A percentile compares a stretch with the other conserved stretches of the same genome.
phyloP scores from a whole-genome alignment of 2,797 vertebrate genomes.

The Sitta carolinensis region DNA sequence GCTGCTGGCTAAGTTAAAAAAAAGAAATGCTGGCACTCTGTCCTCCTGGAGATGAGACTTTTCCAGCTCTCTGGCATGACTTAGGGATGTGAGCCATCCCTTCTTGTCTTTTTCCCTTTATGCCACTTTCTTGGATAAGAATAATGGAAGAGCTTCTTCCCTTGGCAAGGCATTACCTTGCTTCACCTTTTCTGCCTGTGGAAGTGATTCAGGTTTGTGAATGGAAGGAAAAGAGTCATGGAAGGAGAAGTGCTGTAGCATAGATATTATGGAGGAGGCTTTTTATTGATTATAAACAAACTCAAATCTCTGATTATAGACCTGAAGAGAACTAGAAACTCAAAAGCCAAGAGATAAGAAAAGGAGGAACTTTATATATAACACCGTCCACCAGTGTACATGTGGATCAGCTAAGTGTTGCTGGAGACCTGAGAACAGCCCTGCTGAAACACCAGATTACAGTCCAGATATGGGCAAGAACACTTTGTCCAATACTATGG shows the following conservation, averaged over 20 bases:
- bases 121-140: constrained; percentile 1
- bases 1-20: constrained; percentile 33
- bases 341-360: background rate
- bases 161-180: background rate
- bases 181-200: background rate
- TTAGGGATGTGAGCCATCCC: background rate
- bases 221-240: background rate
- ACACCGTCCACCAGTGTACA: background rate
- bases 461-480: background rate
- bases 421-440: background rate
- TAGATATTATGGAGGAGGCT: background rate
- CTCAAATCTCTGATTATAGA: background rate
- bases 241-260: background rate
- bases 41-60: constrained; percentile 37
- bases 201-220: background rate
- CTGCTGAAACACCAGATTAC: background rate
- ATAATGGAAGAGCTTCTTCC: background rate
- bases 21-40: constrained; percentile 25
- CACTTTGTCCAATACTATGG: background rate
- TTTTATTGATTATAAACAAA: background rate
- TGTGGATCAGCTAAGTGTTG: background rate
- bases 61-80: background rate
- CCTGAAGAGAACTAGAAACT: background rate
- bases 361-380: background rate
- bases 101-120: background rate